Percentiles rank a stretch among this genome's conserved stretches.
phyloP scores from a whole-genome alignment of 2,113 vertebrate species.

The Oreamnos americanus region DNA sequence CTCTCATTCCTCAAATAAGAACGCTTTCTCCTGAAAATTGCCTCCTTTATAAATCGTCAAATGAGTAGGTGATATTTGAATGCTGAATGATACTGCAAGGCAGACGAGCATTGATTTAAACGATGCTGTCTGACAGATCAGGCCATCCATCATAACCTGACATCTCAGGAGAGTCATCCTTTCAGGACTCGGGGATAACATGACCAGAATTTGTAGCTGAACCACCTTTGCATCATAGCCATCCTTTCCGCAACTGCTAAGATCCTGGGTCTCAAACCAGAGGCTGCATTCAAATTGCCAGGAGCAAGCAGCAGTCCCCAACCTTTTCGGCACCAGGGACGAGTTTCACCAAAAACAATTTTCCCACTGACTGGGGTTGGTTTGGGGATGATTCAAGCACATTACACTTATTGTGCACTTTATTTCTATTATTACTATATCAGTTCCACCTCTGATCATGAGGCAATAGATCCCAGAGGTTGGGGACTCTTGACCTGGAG shows the following conservation, averaged over 20 bases:
- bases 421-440: neutral
- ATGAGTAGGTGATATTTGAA: conserved; percentile 43
- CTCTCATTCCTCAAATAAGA: conserved; percentile 46
- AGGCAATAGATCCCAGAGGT: neutral
- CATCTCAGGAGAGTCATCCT: conserved; percentile 39
- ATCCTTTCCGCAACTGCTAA: neutral
- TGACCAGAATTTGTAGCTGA: conserved; percentile 31
- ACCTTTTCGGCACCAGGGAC: neutral
- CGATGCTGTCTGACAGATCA: neutral
- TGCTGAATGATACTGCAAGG: conserved; percentile 43
- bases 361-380: neutral
- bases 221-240: neutral
- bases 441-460: neutral
- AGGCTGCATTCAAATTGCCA: neutral
- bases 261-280: neutral
- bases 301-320: neutral
- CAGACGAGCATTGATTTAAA: conserved; percentile 54
- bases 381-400: neutral
- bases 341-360: neutral
- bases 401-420: neutral
- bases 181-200: conserved; percentile 20
- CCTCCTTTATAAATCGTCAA: conserved; percentile 47
- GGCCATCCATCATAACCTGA: conserved; percentile 41
- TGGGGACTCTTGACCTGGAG: neutral
- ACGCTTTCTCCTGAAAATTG: conserved; percentile 8